Conservation (phyloP, 2,888 invertebrate species). For the Cosmia trapezina region DNA sequence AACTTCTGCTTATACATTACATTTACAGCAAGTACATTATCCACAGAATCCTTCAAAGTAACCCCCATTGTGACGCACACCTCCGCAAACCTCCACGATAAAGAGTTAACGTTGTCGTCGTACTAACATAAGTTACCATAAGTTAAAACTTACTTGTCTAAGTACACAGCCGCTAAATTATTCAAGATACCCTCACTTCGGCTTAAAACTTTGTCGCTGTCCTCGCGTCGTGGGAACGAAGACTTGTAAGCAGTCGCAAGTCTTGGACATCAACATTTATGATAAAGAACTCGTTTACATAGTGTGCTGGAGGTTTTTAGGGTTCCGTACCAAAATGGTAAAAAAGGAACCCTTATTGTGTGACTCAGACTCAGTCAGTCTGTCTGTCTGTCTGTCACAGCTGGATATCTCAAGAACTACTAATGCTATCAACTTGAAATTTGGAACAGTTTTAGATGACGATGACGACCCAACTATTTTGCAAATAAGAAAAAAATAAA, state of each 20-base stretch:
- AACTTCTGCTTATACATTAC: too few species aligned
- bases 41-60: not conserved
- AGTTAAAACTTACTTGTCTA: constrained; percentile 53
- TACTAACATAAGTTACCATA: constrained; percentile 52
- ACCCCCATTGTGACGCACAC: not conserved
- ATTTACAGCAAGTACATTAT: not conserved
- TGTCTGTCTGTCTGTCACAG: too few species aligned
- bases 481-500: too few species aligned
- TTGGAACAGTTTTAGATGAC: too few species aligned
- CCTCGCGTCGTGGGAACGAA: constrained; percentile 34
- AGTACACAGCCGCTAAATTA: constrained; percentile 70
- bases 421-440: too few species aligned
- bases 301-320: too few species aligned
- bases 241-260: constrained; percentile 26
- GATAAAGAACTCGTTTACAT: constrained; percentile 42
- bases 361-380: too few species aligned
- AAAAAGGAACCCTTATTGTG: too few species aligned
- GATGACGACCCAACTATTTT: too few species aligned
- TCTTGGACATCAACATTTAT: constrained; percentile 48
- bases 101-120: constrained; percentile 31
- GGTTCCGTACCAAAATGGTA: too few species aligned
- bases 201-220: constrained; percentile 69
- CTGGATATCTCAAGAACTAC: too few species aligned
- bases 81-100: constrained; percentile 12
- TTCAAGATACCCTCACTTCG: constrained; percentile 69